Base-by-base conservation (phyloP, 2,888 invertebrate species). In the Thyatira batis region DNA sequence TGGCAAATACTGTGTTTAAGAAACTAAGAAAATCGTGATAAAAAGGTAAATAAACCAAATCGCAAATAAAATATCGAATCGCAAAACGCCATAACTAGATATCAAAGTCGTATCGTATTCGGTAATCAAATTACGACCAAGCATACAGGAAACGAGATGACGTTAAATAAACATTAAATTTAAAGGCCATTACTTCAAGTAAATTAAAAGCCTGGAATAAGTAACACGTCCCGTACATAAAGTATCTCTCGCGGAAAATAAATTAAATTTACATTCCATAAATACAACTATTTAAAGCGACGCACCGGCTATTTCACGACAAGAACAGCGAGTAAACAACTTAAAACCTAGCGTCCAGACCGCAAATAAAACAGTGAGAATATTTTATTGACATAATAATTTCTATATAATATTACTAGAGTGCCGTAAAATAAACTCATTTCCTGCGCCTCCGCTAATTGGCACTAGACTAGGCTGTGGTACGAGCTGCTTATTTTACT, bases 381-480 rank as follows among this genome's bases (percentile, higher is more conserved):
- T 39, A 39, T 39, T 23, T 23, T 23, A 23, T 23, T 23, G 23
- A 23, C 23, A 23, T 23, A 23, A 39, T 17, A 39, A 39, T 39
- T 39, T 39, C 39, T 39, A 39, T 39, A 39, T 8, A 39, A 39
- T 39, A 39, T 39, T 17, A n/a, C 8, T 39, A 39, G 39, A 39
- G 39, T 17, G 39, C 39, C 17, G 39, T 39, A 39, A 46, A 48
- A 48, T 48, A 48, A 27, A 28, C 27, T 28, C 48, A 48, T 48
- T 48, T 48, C 48, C 48, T 48, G 27, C 48, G 48, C 17, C 28
- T 9, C 39, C 9, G 20, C 48, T 48, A 48, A 48, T 48, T 48
- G 48, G 48, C 27, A 27, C 27, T 17, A 20, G 13, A 25, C 6
- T 9, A 17, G 20, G 28, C 27, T 48, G 48, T 25, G 23, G 28